Base-by-base conservation (phyloP, 2,797 vertebrate species). In the Megaceryle alcyon region DNA sequence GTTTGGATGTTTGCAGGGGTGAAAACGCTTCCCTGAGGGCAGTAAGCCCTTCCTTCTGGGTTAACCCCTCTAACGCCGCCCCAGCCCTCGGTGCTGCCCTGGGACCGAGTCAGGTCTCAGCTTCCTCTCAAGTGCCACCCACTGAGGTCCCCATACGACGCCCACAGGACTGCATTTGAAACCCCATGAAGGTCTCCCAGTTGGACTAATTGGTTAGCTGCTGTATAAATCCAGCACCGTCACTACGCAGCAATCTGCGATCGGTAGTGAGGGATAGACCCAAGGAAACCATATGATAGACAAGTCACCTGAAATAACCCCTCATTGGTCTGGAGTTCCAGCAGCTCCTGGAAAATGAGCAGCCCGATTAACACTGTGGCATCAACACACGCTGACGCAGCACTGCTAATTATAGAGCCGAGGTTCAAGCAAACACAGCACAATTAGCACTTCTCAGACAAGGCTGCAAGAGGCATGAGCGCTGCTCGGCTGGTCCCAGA, bases 261-360 rank as follows among this genome's bases (percentile, higher is more conserved):
- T 31, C 56, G 15, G 26, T 12, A 5, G 35, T 10, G 44, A 41
- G 35, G 31, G 73, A 59, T 0, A 0, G 77, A 71, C 13, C 3
- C 4, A 1, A 39, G 29, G 56, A 71, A 54, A 60, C 43, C 49
- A 35, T 39, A 3, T 1, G 51, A 59, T 4, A 35, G 78, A 21
- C 19, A 29, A 59, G 56, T 75, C 57, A 90, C 90, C 91, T 14
- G 8, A 88, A 95, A 96, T 73, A 96, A 91, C 64, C 65, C 66
- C 70, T 64, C 6, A 0, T 35, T 73, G 76, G 49, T 78, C 86
- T 71, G 64, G 78, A 60, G 17, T 76, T 29, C n/a, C 75, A 68
- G 33, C 44, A 85, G 86, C 65, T 90, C 85, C 94, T 94, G 91
- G 56, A 82, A 92, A 63, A 91, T 1, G 21, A 91, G 70, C 91